Percentiles rank a stretch among this genome's conserved stretches.
These are phyloP conservation scores for Siderastrea radians DNA, from an alignment of 92 coral and sea anemone genomes.

Conservation along the genomic window DNA sequence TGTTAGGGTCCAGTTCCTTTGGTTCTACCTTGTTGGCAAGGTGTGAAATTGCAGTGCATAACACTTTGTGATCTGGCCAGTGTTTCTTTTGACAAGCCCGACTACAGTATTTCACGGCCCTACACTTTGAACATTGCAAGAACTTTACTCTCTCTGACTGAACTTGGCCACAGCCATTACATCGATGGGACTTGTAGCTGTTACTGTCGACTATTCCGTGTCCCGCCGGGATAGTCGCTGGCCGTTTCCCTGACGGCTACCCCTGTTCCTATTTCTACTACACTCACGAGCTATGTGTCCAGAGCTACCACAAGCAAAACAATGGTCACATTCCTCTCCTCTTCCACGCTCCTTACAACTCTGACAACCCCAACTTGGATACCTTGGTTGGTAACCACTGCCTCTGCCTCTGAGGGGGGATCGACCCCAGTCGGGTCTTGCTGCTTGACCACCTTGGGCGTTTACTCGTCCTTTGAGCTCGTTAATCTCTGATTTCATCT, in stretches of 20 bases:
- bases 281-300: slow-evolving; percentile 68
- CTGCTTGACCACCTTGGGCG: slow-evolving; percentile 22
- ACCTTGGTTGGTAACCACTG: slow-evolving; percentile 28
- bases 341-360: slow-evolving; percentile 48
- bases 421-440: slow-evolving; percentile 21
- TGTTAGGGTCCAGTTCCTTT: slow-evolving; percentile 5
- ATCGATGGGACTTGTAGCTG: slow-evolving; percentile 33
- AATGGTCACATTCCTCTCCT: slow-evolving; percentile 67
- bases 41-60: slow-evolving; percentile 42
- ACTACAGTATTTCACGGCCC: slow-evolving; percentile 51
- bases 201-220: slow-evolving; percentile 64
- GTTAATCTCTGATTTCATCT: slow-evolving; percentile 66
- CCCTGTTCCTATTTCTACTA: slow-evolving; percentile 2
- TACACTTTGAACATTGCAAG: slow-evolving; percentile 49
- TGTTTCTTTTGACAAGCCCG: slow-evolving; percentile 43
- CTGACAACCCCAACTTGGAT: slow-evolving; percentile 53
- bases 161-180: slow-evolving; percentile 47
- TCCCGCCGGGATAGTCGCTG: slow-evolving; percentile 71
- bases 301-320: slow-evolving; percentile 64
- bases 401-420: slow-evolving; percentile 38
- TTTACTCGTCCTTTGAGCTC: no score
- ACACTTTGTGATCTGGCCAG: slow-evolving; percentile 50
- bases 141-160: slow-evolving; percentile 28
- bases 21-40: not conserved
- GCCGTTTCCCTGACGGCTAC: slow-evolving; percentile 65